Conservation (phyloP, 2,888 invertebrate species). For the Augiades crinisus region DNA sequence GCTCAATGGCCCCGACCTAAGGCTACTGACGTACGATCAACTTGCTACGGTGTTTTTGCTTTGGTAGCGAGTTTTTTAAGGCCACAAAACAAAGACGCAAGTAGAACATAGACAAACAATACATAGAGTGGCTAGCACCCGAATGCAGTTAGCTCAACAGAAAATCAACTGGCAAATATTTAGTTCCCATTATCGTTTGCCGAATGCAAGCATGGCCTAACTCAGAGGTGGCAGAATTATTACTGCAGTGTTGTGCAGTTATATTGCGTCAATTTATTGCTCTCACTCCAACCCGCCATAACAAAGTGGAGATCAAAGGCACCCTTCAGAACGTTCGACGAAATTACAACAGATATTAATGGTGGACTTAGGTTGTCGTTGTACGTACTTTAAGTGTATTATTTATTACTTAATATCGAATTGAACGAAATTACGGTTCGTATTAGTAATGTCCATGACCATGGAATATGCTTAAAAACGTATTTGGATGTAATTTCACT, state of each 20-base stretch:
- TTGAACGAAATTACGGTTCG: not conserved
- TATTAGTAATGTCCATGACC: no score
- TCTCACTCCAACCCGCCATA: slow-evolving; percentile 38
- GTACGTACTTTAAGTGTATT: slow-evolving; percentile 25
- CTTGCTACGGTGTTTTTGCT: no score
- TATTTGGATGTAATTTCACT: no score
- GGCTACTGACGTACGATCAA: no score
- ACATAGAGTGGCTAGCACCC: no score
- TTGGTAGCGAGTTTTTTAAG: no score
- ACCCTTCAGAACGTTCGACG: slow-evolving; percentile 40
- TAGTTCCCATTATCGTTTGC: not conserved
- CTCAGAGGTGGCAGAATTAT: slow-evolving; percentile 51
- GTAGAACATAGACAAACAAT: no score
- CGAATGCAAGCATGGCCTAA: slow-evolving; percentile 32
- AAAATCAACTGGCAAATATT: not conserved
- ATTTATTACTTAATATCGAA: slow-evolving; percentile 19
- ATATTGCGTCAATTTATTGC: slow-evolving; percentile 52
- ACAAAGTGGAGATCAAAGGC: slow-evolving; percentile 52
- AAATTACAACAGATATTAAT: slow-evolving; percentile 35
- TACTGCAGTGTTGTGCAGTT: slow-evolving; percentile 42
- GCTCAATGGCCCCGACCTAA: no score
- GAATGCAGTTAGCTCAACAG: no score
- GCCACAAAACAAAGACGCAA: no score
- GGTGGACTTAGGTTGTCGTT: slow-evolving; percentile 29
- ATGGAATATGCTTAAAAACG: no score